Evolutionary conservation across 37 sponge, comb jelly and placozoan genomes (phyloP).

Genomic region (Ephydatia muelleri): DNA sequence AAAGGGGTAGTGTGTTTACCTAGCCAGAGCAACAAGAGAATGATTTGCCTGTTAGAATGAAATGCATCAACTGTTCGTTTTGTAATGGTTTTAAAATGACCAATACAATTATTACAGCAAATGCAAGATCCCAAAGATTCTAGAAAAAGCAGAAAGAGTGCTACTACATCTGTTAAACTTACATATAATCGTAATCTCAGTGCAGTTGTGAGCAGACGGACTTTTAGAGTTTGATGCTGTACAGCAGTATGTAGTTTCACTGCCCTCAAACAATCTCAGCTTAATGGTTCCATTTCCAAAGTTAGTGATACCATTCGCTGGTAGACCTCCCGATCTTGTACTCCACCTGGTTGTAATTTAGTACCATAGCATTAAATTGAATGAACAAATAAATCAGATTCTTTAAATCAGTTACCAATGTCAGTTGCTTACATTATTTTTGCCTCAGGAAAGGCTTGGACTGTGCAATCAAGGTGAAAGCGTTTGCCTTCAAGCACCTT

Average conservation of each 20-base stretch:
- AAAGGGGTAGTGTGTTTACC: too few species aligned
- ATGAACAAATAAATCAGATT: neutral
- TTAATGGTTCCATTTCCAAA: neutral
- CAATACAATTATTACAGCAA: too few species aligned
- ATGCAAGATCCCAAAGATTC: neutral
- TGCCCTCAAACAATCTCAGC: neutral
- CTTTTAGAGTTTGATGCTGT: neutral
- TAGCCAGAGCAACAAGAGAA: too few species aligned
- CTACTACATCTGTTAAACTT: neutral
- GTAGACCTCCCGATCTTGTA: neutral
- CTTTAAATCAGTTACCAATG: neutral
- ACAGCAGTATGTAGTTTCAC: neutral
- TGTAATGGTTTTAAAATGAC: too few species aligned
- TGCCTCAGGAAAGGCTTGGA: constrained; percentile 4
- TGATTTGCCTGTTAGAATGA: too few species aligned
- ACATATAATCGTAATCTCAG: neutral
- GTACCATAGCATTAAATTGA: neutral
- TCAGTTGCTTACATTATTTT: constrained; percentile 7
- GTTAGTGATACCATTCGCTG: neutral
- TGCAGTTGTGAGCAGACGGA: neutral
- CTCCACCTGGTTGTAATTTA: neutral
- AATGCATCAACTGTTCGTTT: too few species aligned
- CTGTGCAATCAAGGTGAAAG: neutral
- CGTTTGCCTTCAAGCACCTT: constrained; percentile 1
- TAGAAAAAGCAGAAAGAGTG: too few species aligned